These are phyloP conservation scores for Pseudolaguvia tuberculata DNA, from an alignment of 2,113 vertebrate genomes.

Conservation along the genomic window DNA sequence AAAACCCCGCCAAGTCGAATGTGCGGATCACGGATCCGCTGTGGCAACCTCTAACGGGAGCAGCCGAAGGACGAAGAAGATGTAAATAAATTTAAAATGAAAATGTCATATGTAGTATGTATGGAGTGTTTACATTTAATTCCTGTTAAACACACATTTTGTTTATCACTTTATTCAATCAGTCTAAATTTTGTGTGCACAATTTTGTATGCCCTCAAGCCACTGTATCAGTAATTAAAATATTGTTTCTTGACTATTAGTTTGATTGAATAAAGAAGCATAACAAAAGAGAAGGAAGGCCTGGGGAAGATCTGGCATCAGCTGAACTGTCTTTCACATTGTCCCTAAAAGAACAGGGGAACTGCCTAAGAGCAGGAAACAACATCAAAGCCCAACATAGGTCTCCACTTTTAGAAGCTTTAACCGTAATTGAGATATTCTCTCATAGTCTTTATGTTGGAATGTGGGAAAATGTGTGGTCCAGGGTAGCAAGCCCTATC, in stretches of 20 bases:
- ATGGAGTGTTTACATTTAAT: neutral
- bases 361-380: conserved; percentile 53
- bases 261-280: conserved; percentile 21
- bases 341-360: conserved; percentile 43
- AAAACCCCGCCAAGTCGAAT: no score
- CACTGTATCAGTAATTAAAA: neutral
- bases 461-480: conserved; percentile 48
- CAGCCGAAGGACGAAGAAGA: no score
- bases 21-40: no score
- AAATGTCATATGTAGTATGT: no score
- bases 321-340: conserved; percentile 42
- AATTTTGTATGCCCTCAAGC: neutral
- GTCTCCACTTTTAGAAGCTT: conserved; percentile 51
- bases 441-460: conserved; percentile 56
- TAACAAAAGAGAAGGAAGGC: conserved; percentile 6
- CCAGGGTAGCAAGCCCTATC: conserved; percentile 22
- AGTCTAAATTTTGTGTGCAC: neutral
- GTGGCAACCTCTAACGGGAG: no score
- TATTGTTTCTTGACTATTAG: neutral
- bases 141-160: neutral
- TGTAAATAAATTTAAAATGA: no score
- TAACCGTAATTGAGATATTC: conserved; percentile 54
- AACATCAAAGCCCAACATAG: conserved; percentile 57
- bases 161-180: no score
- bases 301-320: conserved; percentile 29